Percentiles rank a stretch among this genome's conserved stretches.
These are phyloP conservation scores for Zosterops japonicus DNA, from an alignment of 2,113 vertebrate species.

Conservation along the genomic window DNA sequence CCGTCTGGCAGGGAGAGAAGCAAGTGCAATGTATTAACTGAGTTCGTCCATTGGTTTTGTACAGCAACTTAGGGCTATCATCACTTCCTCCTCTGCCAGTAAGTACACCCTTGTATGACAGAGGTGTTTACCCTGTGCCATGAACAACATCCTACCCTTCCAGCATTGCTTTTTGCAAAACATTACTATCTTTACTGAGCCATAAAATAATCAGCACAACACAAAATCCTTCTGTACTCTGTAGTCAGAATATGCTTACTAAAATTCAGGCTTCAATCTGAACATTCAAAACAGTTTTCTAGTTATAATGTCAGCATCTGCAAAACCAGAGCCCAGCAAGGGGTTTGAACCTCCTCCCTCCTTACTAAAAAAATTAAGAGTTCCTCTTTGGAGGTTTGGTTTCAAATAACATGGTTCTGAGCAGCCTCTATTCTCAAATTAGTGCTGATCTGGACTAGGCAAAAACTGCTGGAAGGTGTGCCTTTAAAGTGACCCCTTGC, in stretches of 20 bases:
- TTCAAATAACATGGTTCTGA: neutral
- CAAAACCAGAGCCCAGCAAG: neutral
- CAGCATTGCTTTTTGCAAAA: neutral
- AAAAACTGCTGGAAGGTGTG: neutral
- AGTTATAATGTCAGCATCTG: neutral
- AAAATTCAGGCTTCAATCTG: neutral
- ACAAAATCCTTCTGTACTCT: neutral
- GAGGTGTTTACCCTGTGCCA: neutral
- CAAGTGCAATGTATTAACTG: neutral
- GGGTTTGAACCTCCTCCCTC: neutral
- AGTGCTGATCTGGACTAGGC: neutral
- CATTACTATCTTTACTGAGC: neutral
- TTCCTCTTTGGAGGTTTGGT: neutral
- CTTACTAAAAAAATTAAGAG: neutral
- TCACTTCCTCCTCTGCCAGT: neutral
- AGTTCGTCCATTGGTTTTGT: neutral
- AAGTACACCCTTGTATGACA: neutral
- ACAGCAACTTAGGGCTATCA: neutral
- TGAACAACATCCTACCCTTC: neutral
- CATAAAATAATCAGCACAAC: neutral
- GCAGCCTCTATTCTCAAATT: neutral
- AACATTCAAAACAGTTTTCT: neutral
- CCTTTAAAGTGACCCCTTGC: neutral
- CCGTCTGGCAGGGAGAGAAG: constrained; percentile 74
- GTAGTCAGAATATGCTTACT: neutral